Percentiles rank a stretch among this genome's conserved stretches.
Conservation (phyloP, 30 jellyfish, hydroid and myxozoan species). For the Aurelia sp. region DNA sequence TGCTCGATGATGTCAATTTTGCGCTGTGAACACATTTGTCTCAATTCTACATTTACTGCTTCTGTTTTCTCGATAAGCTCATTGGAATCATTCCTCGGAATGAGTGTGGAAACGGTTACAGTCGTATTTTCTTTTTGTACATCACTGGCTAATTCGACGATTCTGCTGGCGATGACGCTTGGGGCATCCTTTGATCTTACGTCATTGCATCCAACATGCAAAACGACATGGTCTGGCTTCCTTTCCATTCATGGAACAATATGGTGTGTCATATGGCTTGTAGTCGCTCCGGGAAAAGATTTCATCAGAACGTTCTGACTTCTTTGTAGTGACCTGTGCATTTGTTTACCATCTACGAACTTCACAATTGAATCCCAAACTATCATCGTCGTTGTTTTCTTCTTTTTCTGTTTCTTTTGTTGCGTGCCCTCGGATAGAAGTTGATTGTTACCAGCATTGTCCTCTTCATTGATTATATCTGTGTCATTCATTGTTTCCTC, state of each 20-base stretch:
- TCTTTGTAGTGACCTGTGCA: conserved; percentile 16
- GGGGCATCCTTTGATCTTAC: conserved; percentile 35
- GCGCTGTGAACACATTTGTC: conserved; percentile 18
- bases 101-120: conserved; percentile 17
- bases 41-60: conserved; percentile 33
- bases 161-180: conserved; percentile 13
- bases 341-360: conserved; percentile 22
- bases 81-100: conserved; percentile 31
- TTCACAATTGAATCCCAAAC: not conserved
- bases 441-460: conserved; percentile 15
- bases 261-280: conserved; percentile 53
- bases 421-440: not conserved
- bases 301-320: conserved; percentile 25
- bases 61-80: conserved; percentile 14
- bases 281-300: conserved; percentile 27
- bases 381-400: conserved; percentile 8
- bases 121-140: conserved; percentile 11
- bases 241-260: conserved; percentile 33
- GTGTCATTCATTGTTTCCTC: conserved; percentile 30
- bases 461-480: conserved; percentile 26
- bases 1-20: conserved; percentile 31
- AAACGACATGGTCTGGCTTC: conserved; percentile 25
- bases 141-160: conserved; percentile 9
- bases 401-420: no score
- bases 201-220: conserved; percentile 36